Evolutionary conservation across 2,113 vertebrate species (phyloP), one percentile per base, ranked within the genome.

Genomic region (Ranitomeya variabilis): DNA sequence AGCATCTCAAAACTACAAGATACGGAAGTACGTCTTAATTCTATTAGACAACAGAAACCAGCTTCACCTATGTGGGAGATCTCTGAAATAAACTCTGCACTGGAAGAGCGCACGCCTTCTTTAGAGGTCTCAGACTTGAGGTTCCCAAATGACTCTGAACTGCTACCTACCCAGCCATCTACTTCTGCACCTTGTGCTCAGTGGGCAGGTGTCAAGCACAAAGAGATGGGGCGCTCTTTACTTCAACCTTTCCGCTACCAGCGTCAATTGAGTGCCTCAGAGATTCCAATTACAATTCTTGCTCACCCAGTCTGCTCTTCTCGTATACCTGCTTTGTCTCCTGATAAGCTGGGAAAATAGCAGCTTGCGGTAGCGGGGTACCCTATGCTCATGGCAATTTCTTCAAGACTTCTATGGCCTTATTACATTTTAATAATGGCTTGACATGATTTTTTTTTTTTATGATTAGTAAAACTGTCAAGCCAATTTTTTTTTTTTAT

Each of bases 41-140:
- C 74, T 12, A 79, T 89, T 6, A 37, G 59, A 23, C 83, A 90
- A 4, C 91, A 89, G 15, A 93, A 92, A n/a, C 60, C 0, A 0
- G 77, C 90, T 18, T 84, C 80, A 5, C 82, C 90, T 3, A 21
- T 84, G 0, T 92, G 91, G 92, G 93, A 95, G 45, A 90, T 94
- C 57, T 93, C 92, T 0, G 90, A 86, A 59, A 91, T 92, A 81
- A 92, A 91, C 86, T 57, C 83, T 4, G 71, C 91, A 1, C 12
- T 82, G 37, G 90, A 92, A 0, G 87, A 88, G n/a, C 80, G 85
- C 51, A 91, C 87, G 37, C 69, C 10, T 0, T 88, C 89, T 6
- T 60, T 92, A 0, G 91, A 93, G 2, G 37, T 1, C 0, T 93
- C 93, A 76, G 92, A 93, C 18, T 2, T 91, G 14, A 1, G 21